These are phyloP conservation scores for Forbesichthys agassizii DNA, from an alignment of 2,113 vertebrate genomes.

Conservation along the genomic window DNA sequence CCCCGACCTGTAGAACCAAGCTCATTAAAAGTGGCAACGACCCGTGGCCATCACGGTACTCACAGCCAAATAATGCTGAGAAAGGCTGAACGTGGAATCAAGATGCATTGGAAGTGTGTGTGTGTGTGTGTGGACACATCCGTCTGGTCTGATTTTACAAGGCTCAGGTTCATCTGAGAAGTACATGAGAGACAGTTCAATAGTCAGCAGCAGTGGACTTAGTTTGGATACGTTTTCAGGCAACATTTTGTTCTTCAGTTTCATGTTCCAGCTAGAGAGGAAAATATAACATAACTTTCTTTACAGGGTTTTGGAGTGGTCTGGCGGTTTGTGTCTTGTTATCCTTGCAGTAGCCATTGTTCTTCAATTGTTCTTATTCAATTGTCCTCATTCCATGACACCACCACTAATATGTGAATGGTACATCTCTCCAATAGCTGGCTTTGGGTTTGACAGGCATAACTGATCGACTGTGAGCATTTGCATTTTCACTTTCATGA, in stretches of 20 bases:
- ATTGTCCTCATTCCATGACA: no score
- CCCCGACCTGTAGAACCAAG: slow-evolving; percentile 56
- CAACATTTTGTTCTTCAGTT: no score
- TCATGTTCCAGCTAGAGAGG: no score
- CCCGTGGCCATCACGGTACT: slow-evolving; percentile 69
- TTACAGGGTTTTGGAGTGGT: no score
- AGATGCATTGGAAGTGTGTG: slow-evolving; percentile 15
- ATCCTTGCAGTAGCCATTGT: no score
- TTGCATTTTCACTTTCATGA: slow-evolving; percentile 40
- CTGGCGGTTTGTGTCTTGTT: no score
- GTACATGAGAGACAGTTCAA: slow-evolving; percentile 39
- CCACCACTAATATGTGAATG: no score
- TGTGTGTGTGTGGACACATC: slow-evolving; percentile 19
- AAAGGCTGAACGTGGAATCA: slow-evolving; percentile 34
- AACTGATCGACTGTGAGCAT: slow-evolving; percentile 47
- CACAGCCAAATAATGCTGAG: slow-evolving; percentile 67
- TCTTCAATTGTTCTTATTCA: no score
- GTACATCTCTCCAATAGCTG: slow-evolving; percentile 2
- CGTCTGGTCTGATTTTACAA: slow-evolving; percentile 42
- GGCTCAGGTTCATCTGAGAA: slow-evolving; percentile 47
- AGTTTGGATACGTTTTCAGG: no score
- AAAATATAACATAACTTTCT: no score
- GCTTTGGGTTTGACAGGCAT: slow-evolving; percentile 40
- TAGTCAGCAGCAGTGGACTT: neutral
- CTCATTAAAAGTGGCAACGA: slow-evolving; percentile 78